Percentiles rank a stretch among this genome's conserved stretches.
phyloP scores from a whole-genome alignment of 2,888 invertebrate genomes.

The Steinernema hermaphroditum region DNA sequence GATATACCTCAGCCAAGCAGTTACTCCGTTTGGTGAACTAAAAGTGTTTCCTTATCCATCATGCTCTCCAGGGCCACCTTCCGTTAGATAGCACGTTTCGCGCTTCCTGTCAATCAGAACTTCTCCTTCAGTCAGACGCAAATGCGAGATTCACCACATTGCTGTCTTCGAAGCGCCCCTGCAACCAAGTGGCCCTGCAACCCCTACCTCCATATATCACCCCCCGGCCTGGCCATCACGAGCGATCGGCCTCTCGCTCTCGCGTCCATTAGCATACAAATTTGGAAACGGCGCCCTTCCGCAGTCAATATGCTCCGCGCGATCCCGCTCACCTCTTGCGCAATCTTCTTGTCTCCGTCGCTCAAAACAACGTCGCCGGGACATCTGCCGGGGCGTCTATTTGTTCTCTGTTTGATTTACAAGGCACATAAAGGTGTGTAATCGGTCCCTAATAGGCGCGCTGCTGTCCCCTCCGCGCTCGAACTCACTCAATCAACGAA shows the following conservation, averaged over 20 bases:
- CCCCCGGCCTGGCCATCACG: background rate
- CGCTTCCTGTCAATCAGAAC: too few species aligned
- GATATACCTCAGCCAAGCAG: too few species aligned
- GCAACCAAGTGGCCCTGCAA: too few species aligned
- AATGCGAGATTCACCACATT: too few species aligned
- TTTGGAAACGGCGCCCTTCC: conserved; percentile 10
- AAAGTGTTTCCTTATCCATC: too few species aligned
- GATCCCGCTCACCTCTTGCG: conserved; percentile 23
- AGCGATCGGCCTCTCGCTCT: background rate
- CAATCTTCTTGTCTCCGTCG: conserved; percentile 17
- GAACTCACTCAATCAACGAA: conserved; percentile 23
- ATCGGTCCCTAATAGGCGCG: background rate
- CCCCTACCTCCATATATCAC: background rate
- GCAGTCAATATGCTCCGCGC: conserved; percentile 19
- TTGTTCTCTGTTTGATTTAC: conserved; percentile 26
- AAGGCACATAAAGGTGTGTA: conserved; percentile 26
- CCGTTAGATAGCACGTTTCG: too few species aligned
- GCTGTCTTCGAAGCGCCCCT: too few species aligned
- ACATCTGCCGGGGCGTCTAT: conserved; percentile 24
- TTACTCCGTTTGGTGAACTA: too few species aligned
- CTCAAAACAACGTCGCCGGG: conserved; percentile 16
- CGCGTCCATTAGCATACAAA: conserved; percentile 28
- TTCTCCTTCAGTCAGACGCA: too few species aligned
- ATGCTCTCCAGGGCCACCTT: too few species aligned
- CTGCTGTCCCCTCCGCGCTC: conserved; percentile 10